phyloP scores from a whole-genome alignment of 2,113 vertebrate species.

The Pseudonaja textilis region DNA sequence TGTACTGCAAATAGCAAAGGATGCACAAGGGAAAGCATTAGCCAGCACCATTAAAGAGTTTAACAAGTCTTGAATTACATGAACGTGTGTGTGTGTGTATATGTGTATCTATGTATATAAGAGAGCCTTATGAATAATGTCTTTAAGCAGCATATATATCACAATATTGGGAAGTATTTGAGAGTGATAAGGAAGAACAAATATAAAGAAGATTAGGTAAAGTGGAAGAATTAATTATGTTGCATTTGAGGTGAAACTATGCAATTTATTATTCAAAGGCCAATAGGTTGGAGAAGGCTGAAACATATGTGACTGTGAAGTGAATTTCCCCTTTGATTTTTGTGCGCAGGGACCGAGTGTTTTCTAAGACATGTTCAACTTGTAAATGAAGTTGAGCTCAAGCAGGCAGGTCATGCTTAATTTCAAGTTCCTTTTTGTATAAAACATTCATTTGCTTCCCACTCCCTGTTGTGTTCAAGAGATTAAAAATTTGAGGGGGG shows the following conservation, averaged over 20 bases:
- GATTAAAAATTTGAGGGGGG: constrained; percentile 57
- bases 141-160: neutral
- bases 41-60: neutral
- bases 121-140: neutral
- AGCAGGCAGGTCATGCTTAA: constrained; percentile 45
- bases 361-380: constrained; percentile 42
- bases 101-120: neutral
- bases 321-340: neutral
- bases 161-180: neutral
- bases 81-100: neutral
- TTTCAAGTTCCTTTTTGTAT: constrained; percentile 46
- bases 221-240: neutral
- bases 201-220: neutral
- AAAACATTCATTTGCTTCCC: constrained; percentile 60
- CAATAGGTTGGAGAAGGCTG: neutral
- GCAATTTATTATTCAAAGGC: neutral
- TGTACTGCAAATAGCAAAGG: neutral
- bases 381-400: constrained; percentile 23
- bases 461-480: constrained; percentile 58
- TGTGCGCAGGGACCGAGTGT: neutral
- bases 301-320: neutral
- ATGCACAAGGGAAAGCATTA: neutral
- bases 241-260: neutral
- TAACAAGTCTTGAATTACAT: neutral
- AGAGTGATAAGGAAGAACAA: neutral